Conservation (phyloP, 2,797 vertebrate genomes). For the Sandelia bainsii region DNA sequence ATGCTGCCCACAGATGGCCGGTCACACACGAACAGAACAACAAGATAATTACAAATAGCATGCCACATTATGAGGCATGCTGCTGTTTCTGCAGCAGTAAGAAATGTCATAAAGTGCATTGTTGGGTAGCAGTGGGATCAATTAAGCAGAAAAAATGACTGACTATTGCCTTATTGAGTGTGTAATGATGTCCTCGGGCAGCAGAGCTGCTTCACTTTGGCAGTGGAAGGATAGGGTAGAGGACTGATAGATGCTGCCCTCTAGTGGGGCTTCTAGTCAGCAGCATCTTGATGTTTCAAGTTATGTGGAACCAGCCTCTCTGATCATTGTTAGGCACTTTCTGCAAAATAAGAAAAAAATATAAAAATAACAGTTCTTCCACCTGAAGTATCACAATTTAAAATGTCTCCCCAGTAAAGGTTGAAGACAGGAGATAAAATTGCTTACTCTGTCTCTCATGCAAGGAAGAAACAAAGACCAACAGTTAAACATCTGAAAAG, state of each 20-base stretch:
- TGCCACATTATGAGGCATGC: constrained; percentile 54
- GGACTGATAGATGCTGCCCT: constrained; percentile 58
- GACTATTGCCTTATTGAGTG: constrained; percentile 84
- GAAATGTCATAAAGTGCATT: constrained; percentile 64
- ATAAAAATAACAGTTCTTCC: neutral
- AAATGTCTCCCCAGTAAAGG: no score
- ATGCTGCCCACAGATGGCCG: constrained; percentile 70
- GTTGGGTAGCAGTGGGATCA: constrained; percentile 78
- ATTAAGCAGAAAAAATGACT: constrained; percentile 81
- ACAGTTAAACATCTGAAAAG: no score
- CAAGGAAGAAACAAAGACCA: no score
- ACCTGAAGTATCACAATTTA: neutral
- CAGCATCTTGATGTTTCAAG: neutral
- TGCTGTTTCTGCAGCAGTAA: constrained; percentile 54
- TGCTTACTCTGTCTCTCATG: no score
- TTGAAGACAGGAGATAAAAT: no score
- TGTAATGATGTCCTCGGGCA: constrained; percentile 77
- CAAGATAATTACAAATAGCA: constrained; percentile 63
- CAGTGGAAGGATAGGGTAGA: neutral
- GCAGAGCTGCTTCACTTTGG: constrained; percentile 37
- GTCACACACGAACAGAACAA: constrained; percentile 56
- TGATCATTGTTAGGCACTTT: neutral
- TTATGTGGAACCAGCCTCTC: neutral
- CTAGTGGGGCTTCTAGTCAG: constrained; percentile 53
- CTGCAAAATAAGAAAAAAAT: neutral